phyloP scores from a whole-genome alignment of 2,888 invertebrate genomes.

The Thumatha senex region DNA sequence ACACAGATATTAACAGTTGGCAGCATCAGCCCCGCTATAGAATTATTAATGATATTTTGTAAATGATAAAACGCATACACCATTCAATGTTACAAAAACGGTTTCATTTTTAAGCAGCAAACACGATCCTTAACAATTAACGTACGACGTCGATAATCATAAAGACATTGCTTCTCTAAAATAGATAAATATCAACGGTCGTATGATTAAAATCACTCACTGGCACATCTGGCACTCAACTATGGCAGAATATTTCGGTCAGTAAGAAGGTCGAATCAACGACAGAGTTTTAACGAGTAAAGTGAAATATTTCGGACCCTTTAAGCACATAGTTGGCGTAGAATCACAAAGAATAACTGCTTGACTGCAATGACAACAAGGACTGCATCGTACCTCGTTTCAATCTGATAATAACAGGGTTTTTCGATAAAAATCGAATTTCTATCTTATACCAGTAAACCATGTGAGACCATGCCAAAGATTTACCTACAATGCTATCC shows the following conservation, averaged over 20 bases:
- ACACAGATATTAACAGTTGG: slow-evolving; percentile 46
- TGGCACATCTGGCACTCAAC: too few species aligned
- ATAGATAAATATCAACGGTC: too few species aligned
- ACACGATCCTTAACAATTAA: too few species aligned
- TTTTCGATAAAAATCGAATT: slow-evolving; percentile 69
- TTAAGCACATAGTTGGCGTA: slow-evolving; percentile 71
- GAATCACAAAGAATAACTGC: slow-evolving; percentile 36
- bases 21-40: background rate
- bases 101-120: slow-evolving; percentile 61
- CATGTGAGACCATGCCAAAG: slow-evolving; percentile 59
- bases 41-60: too few species aligned
- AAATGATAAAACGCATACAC: too few species aligned
- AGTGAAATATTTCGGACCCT: too few species aligned
- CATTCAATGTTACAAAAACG: slow-evolving; percentile 41
- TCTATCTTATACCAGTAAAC: slow-evolving; percentile 62
- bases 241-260: too few species aligned
- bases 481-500: slow-evolving; percentile 74
- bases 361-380: slow-evolving; percentile 5
- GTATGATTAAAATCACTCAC: too few species aligned
- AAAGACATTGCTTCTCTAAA: too few species aligned
- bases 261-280: too few species aligned
- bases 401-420: slow-evolving; percentile 55
- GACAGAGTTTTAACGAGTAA: too few species aligned
- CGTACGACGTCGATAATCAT: too few species aligned
- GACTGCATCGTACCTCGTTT: slow-evolving; percentile 10